Conservation (phyloP, 2,113 vertebrate species). For the Indicator maculatus region DNA sequence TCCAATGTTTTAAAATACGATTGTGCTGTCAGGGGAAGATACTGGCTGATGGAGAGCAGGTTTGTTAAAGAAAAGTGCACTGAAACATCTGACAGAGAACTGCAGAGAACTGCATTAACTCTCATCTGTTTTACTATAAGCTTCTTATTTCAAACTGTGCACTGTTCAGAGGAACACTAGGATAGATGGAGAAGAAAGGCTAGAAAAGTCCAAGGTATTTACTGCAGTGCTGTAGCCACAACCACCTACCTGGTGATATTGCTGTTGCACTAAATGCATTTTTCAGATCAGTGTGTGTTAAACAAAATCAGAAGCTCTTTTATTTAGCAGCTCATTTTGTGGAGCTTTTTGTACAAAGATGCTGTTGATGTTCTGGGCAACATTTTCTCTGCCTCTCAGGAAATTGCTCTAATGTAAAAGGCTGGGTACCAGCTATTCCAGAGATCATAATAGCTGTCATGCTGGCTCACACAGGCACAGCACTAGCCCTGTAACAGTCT, state of each 20-base stretch:
- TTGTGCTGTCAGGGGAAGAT: not conserved
- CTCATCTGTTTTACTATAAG: not conserved
- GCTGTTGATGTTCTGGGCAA: not conserved
- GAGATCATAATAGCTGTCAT: not conserved
- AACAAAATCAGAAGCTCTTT: not conserved
- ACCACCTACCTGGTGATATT: not conserved
- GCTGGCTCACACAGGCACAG: not conserved
- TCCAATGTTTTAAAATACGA: not conserved
- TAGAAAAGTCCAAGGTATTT: slow-evolving; percentile 1
- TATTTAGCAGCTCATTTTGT: not conserved
- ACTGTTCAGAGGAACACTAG: not conserved
- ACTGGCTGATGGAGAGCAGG: not conserved
- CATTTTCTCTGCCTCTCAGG: not conserved
- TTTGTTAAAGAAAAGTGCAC: not conserved
- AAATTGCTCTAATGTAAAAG: not conserved
- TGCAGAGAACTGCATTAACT: not conserved
- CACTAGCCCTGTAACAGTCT: not conserved
- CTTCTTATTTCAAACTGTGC: not conserved
- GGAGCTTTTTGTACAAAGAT: slow-evolving; percentile 14
- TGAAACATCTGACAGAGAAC: not conserved
- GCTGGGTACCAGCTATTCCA: not conserved
- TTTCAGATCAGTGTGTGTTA: slow-evolving; percentile 22
- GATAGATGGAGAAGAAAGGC: slow-evolving; percentile 16
- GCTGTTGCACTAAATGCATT: not conserved
- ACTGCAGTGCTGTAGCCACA: not conserved